A percentile compares a stretch with the other conserved stretches of the same genome.
Conservation (phyloP, 2,113 vertebrate species). For the Zosterops pallidus region DNA sequence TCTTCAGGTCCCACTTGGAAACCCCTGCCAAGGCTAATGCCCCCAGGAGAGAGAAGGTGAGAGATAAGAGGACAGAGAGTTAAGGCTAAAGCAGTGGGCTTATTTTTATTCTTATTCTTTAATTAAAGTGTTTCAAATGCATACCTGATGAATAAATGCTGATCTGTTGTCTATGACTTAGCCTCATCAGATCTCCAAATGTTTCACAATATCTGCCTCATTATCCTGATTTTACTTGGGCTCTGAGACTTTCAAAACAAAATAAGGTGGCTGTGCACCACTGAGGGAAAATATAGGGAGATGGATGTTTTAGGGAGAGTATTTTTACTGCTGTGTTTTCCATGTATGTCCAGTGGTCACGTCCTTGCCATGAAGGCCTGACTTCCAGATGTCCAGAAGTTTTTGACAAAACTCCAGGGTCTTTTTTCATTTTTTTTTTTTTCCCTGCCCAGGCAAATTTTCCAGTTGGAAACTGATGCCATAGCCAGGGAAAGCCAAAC, state of each 20-base stretch:
- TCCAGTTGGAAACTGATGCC: conserved; percentile 64
- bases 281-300: not conserved
- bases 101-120: not conserved
- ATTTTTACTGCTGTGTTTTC: not conserved
- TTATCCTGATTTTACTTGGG: not conserved
- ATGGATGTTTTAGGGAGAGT: not conserved
- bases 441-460: conserved; percentile 14
- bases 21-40: not conserved
- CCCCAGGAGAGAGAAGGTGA: not conserved
- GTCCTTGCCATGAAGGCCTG: not conserved
- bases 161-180: not conserved
- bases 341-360: not conserved
- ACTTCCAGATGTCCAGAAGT: conserved; percentile 37
- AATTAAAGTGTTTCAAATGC: not conserved
- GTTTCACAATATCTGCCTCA: not conserved
- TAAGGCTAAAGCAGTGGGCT: not conserved
- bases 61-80: not conserved
- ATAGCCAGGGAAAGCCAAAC: conserved; percentile 45
- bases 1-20: not conserved
- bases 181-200: not conserved
- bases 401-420: conserved; percentile 45
- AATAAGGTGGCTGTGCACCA: not conserved
- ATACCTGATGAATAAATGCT: not conserved
- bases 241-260: not conserved
- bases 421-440: not conserved